phyloP scores from a whole-genome alignment of 2,113 vertebrate genomes.

The Eleginops maclovinus region DNA sequence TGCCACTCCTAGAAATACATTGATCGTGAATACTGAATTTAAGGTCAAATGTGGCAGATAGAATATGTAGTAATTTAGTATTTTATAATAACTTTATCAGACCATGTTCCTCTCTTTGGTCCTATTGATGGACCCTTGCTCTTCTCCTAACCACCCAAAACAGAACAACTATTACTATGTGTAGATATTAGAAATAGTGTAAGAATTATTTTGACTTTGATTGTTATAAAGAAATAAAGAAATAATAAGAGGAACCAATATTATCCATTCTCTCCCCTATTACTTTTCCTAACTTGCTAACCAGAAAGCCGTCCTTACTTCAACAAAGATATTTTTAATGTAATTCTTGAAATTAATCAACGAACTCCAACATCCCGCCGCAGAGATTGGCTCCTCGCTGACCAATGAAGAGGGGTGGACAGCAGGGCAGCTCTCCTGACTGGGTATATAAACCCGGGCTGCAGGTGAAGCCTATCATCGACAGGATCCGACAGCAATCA shows the following conservation, averaged over 20 bases:
- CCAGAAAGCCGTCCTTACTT: not conserved
- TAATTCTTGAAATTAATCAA: constrained; percentile 14
- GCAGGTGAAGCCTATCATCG: constrained; percentile 36
- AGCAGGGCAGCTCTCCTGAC: constrained; percentile 26
- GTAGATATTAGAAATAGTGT: not conserved
- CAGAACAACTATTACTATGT: not conserved
- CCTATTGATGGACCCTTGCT: too few species aligned
- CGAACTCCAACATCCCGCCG: not conserved
- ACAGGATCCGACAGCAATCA: constrained; percentile 71
- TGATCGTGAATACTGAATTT: not conserved
- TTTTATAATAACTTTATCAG: too few species aligned
- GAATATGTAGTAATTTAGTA: not conserved
- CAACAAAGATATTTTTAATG: not conserved
- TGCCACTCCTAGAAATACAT: not conserved
- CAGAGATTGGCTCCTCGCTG: constrained; percentile 48
- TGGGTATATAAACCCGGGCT: constrained; percentile 41
- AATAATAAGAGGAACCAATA: not conserved
- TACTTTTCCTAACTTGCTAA: not conserved
- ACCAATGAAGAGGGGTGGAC: constrained; percentile 30
- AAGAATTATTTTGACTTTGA: not conserved
- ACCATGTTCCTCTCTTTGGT: too few species aligned
- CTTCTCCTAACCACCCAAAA: too few species aligned
- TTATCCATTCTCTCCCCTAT: not conserved
- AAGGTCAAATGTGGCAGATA: not conserved
- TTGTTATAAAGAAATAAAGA: not conserved